Percentiles rank a stretch among this genome's conserved stretches.
Conservation (phyloP, 2,888 invertebrate species). For the Limnephilus marmoratus region DNA sequence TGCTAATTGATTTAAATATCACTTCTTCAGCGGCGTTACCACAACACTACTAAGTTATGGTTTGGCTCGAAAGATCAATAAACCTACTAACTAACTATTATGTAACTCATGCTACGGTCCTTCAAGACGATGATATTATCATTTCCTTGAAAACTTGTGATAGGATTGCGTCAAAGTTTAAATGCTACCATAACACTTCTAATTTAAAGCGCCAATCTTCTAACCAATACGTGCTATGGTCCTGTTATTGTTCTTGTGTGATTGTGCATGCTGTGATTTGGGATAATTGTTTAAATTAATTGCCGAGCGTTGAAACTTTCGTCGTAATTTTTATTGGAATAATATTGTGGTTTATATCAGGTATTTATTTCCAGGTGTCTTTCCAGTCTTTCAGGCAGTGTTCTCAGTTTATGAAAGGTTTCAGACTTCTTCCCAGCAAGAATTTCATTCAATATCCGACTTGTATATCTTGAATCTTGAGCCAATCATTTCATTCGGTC, state of each 20-base stretch:
- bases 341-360: neutral
- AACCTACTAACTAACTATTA: neutral
- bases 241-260: too few species aligned
- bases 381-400: neutral
- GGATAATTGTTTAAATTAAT: too few species aligned
- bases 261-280: too few species aligned
- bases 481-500: neutral
- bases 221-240: neutral
- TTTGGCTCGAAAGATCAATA: neutral
- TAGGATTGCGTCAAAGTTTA: too few species aligned
- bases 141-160: too few species aligned
- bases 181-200: neutral
- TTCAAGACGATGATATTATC: too few species aligned
- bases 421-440: neutral
- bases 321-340: neutral
- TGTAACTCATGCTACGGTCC: too few species aligned
- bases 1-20: slow-evolving; percentile 57
- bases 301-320: neutral
- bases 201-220: neutral
- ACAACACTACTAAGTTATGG: slow-evolving; percentile 17
- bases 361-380: neutral
- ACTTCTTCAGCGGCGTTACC: slow-evolving; percentile 51
- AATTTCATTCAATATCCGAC: neutral
- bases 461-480: neutral
- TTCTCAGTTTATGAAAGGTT: neutral